Evolutionary conservation across 2,113 vertebrate species (phyloP), one percentile per base, ranked within the genome.

Genomic region (Corydoras maculifer): DNA sequence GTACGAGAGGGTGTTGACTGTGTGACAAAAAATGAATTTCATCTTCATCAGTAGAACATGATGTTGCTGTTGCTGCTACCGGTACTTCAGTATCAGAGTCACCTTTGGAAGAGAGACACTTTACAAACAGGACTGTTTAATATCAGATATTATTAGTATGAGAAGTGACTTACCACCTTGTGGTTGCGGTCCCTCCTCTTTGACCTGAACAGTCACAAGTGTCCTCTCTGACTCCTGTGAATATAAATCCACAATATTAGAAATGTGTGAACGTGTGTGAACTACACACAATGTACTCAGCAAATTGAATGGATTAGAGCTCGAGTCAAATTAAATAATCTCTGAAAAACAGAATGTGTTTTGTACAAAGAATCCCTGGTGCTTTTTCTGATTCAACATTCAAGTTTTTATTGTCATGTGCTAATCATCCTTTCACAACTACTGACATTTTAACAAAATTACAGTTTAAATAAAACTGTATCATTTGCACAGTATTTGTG

Each of bases 181-280:
- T 32, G 62, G 62, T 35, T 75, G 73, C 7, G 65, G 55, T 64
- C 69, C 50, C 59, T 80, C 78, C 32, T 80, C 69, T 67, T 80
- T 80, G 13, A 80, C 73, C 5, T 79, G 75, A 35, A 77, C 62
- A 10, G 63, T 43, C 18, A 77, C 60, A 8, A 69, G 61, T 5
- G 53, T 65, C 18, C 30, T 69, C 30, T 73, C 75, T 8, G 62
- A 65, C 2, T 71, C 78, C 8, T 43, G 58, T 25, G 60, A 55
- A 75, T 80, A 69, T n/a, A 73, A 70, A 58, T 3, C 43, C 35
- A 43, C 35, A 43, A 43, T 43, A 5, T 43, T 43, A 43, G 2
- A 43, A 43, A 43, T 2, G 1, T 43, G 7, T 43, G 35, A 43
- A 43, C 2, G 35, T 43, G 35, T 43, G 35, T 43, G 2, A 2